These are phyloP conservation scores for Mugil cephalus DNA, from an alignment of 2,113 vertebrate genomes.

Conservation along the genomic window DNA sequence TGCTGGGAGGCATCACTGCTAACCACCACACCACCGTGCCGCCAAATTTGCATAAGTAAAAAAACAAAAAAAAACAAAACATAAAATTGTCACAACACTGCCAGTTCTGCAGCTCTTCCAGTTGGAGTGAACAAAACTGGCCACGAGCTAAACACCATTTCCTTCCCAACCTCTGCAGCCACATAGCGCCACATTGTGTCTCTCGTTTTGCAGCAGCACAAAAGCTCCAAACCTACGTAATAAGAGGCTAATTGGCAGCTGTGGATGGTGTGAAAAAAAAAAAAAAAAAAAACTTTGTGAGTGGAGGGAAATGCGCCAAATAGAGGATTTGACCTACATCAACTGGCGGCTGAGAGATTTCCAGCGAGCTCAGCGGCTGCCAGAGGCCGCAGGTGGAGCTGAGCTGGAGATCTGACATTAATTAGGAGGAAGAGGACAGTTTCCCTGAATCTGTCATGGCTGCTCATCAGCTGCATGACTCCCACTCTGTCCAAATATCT, in stretches of 20 bases:
- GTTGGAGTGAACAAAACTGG: neutral
- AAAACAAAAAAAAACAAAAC: too few species aligned
- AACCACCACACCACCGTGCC: too few species aligned
- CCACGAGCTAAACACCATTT: neutral
- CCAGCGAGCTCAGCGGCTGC: conserved; percentile 16
- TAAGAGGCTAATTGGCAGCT: conserved; percentile 36
- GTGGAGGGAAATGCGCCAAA: conserved; percentile 42
- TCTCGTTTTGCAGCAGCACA: neutral
- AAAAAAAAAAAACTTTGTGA: conserved; percentile 15
- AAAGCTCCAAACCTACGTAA: conserved; percentile 3
- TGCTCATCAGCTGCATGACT: conserved; percentile 48
- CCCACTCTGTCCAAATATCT: conserved; percentile 25
- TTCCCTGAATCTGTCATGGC: conserved; percentile 52
- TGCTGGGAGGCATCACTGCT: too few species aligned
- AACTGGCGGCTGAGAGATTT: conserved; percentile 27
- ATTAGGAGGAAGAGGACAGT: conserved; percentile 65
- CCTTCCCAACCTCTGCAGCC: neutral
- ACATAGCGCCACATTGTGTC: neutral
- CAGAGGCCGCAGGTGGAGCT: conserved; percentile 56
- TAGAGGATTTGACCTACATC: conserved; percentile 59
- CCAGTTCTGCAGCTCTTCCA: conserved; percentile 1
- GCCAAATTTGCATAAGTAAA: too few species aligned
- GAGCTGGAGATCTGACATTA: conserved; percentile 59
- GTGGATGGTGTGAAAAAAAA: conserved; percentile 24
- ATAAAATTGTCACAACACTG: too few species aligned